phyloP scores from a whole-genome alignment of 2,797 vertebrate species.

The Sphenopsis melanotis region DNA sequence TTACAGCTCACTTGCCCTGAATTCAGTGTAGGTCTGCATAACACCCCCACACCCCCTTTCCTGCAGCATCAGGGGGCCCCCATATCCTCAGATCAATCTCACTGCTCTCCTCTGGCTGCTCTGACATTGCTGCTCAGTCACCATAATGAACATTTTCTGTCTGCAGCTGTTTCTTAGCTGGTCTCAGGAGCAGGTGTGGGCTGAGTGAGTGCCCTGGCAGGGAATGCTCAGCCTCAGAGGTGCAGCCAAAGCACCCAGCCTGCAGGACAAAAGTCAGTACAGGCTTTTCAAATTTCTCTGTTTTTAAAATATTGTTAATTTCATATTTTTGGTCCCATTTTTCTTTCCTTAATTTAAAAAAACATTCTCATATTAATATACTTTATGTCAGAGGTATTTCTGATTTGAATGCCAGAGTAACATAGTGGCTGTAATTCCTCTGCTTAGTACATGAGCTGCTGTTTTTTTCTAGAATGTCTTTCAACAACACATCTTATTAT shows the following conservation, averaged over 20 bases:
- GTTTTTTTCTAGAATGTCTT: background rate
- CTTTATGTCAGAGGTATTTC: background rate
- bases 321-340: background rate
- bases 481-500: background rate
- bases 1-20: background rate
- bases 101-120: background rate
- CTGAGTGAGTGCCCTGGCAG: background rate
- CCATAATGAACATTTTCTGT: background rate
- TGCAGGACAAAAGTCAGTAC: background rate
- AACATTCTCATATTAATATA: background rate
- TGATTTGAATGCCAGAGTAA: background rate
- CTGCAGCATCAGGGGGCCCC: background rate
- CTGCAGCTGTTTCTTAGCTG: fast-evolving
- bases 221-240: background rate
- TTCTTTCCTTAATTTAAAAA: background rate
- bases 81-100: background rate
- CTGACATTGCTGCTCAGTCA: background rate
- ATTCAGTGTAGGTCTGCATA: background rate
- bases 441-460: background rate
- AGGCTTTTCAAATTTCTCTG: background rate
- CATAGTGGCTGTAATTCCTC: background rate
- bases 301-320: background rate
- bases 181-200: background rate
- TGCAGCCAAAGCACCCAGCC: background rate
- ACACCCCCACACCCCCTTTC: background rate